phyloP scores from a whole-genome alignment of 2,113 vertebrate species.

The Rhabdomys dilectus region DNA sequence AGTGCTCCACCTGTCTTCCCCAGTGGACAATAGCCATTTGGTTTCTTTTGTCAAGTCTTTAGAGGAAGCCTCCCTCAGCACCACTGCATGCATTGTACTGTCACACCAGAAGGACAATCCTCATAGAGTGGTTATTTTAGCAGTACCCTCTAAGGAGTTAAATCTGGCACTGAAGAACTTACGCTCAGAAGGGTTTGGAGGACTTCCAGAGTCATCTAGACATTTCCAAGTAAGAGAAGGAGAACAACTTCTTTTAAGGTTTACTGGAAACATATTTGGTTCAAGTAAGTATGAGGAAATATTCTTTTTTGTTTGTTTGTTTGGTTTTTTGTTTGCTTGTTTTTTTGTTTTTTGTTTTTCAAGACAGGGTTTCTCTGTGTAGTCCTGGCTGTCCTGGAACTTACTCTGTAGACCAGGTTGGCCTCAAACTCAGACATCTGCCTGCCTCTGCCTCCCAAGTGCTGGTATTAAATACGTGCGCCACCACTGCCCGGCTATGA shows the following conservation, averaged over 20 bases:
- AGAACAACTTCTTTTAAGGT: conserved; percentile 91
- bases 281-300: conserved; percentile 85
- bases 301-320: no score
- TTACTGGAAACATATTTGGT: conserved; percentile 92
- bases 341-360: no score
- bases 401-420: no score
- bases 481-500: no score
- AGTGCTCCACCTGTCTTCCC: conserved; percentile 87
- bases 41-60: conserved; percentile 88
- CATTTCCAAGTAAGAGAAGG: conserved; percentile 91
- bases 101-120: conserved; percentile 86
- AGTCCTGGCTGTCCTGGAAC: no score
- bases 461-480: no score
- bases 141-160: conserved; percentile 89
- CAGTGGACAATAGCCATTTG: conserved; percentile 82
- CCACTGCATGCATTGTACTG: conserved; percentile 86
- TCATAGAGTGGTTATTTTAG: conserved; percentile 81
- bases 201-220: conserved; percentile 86
- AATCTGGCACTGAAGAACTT: conserved; percentile 86
- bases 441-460: no score
- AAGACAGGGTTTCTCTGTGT: no score
- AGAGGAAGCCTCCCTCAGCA: conserved; percentile 86
- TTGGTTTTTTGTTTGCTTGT: no score
- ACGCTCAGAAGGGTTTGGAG: conserved; percentile 83
- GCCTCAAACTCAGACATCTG: no score